phyloP scores from a whole-genome alignment of 1,140 invertebrate genomes.

The Cecropterus lyciades region DNA sequence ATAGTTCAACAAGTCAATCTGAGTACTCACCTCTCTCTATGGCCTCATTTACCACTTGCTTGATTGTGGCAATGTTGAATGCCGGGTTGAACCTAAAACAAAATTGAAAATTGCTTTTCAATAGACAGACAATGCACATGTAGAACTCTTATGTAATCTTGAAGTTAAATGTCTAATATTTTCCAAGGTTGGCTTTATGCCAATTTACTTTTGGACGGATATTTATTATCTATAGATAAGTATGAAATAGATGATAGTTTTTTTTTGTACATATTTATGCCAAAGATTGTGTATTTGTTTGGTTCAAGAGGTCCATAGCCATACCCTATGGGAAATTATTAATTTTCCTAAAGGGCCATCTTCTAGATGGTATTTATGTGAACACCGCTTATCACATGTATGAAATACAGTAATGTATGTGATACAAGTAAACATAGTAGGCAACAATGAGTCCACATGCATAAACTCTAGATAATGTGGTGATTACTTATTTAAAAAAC shows the following conservation, averaged over 20 bases:
- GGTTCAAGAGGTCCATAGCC: not conserved
- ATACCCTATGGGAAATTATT: too few relatives aligned
- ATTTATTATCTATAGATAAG: not conserved
- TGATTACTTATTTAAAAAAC: not conserved
- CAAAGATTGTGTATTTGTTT: not conserved
- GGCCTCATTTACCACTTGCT: constrained; percentile 96
- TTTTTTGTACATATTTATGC: not conserved
- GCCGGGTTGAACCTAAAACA: constrained; percentile 93
- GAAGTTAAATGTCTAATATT: not conserved
- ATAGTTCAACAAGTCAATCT: constrained; percentile 25
- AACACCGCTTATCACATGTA: too few relatives aligned
- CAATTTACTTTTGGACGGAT: constrained; percentile 15
- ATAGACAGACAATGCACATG: not conserved
- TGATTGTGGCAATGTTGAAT: constrained; percentile 96
- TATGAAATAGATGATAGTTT: not conserved
- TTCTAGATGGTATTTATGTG: too few relatives aligned
- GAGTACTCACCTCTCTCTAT: constrained; percentile 92
- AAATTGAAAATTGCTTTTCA: constrained; percentile 17
- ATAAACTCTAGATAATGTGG: not conserved
- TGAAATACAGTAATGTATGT: not conserved
- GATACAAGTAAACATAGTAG: not conserved
- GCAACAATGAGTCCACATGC: not conserved
- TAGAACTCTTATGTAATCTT: too few relatives aligned
- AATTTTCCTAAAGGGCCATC: too few relatives aligned
- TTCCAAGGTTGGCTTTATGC: constrained; percentile 3